These are phyloP conservation scores for Parapsyche elsis DNA, from an alignment of 1,140 invertebrate genomes.

Conservation along the genomic window DNA sequence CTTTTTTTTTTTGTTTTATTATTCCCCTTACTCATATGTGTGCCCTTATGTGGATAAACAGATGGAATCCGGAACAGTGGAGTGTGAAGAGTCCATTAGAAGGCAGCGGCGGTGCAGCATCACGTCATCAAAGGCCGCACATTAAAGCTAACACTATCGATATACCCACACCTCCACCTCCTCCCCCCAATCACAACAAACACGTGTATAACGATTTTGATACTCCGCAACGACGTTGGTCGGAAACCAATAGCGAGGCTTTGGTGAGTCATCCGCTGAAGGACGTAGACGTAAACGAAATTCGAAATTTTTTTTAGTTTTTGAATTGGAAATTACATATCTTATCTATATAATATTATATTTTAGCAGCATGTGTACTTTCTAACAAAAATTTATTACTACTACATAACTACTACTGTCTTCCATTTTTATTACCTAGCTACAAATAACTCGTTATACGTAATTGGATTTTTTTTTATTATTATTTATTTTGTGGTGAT, in stretches of 20 bases:
- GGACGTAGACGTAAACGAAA: neutral
- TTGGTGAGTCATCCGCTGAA: constrained; percentile 40
- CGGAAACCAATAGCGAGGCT: constrained; percentile 47
- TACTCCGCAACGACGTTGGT: constrained; percentile 47
- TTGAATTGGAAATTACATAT: too few relatives aligned
- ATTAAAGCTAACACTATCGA: constrained; percentile 73
- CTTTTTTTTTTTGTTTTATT: constrained; percentile 59
- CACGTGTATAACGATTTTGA: constrained; percentile 31
- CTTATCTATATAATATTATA: too few relatives aligned
- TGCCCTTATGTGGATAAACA: constrained; percentile 59
- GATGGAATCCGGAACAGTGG: constrained; percentile 63
- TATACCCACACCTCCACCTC: constrained; percentile 64
- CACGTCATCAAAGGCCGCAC: constrained; percentile 66
- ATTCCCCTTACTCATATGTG: constrained; percentile 57
- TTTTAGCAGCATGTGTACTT: too few relatives aligned
- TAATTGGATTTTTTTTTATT: too few relatives aligned
- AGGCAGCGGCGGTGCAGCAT: constrained; percentile 56
- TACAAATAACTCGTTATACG: neutral
- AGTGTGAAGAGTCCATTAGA: constrained; percentile 63
- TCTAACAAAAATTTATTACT: too few relatives aligned
- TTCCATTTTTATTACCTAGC: neutral
- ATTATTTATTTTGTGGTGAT: too few relatives aligned
- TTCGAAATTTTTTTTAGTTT: too few relatives aligned
- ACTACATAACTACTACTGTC: neutral
- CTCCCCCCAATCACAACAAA: constrained; percentile 47